Percentiles rank a stretch among this genome's conserved stretches.
Evolutionary conservation across 2,888 invertebrate species (phyloP).

Genomic region (Junonia oenone): DNA sequence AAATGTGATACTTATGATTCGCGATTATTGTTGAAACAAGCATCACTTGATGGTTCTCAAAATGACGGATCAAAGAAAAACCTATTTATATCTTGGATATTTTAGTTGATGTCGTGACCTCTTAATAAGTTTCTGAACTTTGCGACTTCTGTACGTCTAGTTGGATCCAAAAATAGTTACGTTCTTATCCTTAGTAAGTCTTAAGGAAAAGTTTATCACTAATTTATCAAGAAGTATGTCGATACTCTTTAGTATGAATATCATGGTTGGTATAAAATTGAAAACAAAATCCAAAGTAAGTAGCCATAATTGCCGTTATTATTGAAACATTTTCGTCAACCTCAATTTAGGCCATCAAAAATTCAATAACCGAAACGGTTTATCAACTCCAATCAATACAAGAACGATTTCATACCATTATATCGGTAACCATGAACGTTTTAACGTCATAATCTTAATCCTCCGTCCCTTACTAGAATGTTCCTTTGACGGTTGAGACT

Average conservation of each 20-base stretch:
- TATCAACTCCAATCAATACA: not conserved
- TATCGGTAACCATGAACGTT: slow-evolving; percentile 1
- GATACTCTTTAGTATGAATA: no score
- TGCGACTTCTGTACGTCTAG: not conserved
- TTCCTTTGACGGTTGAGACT: slow-evolving; percentile 36
- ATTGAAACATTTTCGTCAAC: not conserved
- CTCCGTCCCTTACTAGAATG: slow-evolving; percentile 23
- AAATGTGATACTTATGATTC: no score
- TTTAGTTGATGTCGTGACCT: not conserved
- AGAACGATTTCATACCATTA: not conserved
- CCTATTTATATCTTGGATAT: no score
- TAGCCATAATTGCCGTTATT: no score
- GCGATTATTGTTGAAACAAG: no score
- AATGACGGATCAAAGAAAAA: no score
- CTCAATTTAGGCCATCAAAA: not conserved
- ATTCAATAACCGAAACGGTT: not conserved
- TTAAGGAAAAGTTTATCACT: no score
- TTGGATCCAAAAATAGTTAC: not conserved
- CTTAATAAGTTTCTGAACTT: not conserved
- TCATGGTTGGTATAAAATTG: no score
- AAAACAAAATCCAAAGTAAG: no score
- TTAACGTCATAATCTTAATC: slow-evolving; percentile 21
- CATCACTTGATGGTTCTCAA: no score
- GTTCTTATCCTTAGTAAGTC: no score
- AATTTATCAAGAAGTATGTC: no score